Evolutionary conservation across 2,888 invertebrate species (phyloP), one percentile per base, ranked within the genome.

Genomic region (Netelia fuscicornis): DNA sequence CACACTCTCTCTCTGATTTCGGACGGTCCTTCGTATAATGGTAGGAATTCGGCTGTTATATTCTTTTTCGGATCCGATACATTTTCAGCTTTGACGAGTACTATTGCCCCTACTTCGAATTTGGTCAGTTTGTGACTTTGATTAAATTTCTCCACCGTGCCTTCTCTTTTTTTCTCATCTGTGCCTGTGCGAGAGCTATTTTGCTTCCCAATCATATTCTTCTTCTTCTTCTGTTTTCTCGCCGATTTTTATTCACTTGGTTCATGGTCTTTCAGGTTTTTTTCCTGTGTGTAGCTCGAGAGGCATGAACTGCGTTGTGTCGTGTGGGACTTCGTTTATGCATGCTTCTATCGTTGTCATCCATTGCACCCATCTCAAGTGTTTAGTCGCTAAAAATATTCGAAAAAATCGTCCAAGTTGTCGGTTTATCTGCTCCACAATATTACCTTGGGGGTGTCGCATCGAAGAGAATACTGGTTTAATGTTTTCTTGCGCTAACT

Each of bases 281-380:
- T 17, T 17, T 0, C 56, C 75, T 17, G 79, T 78, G n/a, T 85
- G 84, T 0, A 85, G 17, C 44, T 81, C 67, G 11, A 56, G 10
- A 2, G 86, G 86, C 0, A 68, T 74, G n/a, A 74, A 67, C 8
- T 80, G 74, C 2, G 82, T 86, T 0, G 72, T 67, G 20, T 0
- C 17, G 17, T 17, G 17, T 17, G 17, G 17, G 17, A 17, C 17
- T 17, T 17, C 0, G 17, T 17, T 17, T 17, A 17, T 17, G 17
- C 17, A 17, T 25, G 2, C 2, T 25, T 25, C 25, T 25, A 25
- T 25, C 2, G 2, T 25, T 2, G 25, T 2, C 1, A 25, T 25
- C 25, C 25, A 25, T 2, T 25, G 2, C 2, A 2, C 25, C 25
- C 25, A 25, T 25, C 25, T 2, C 2, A 2, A 25, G 2, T 25